Evolutionary conservation across 1,140 invertebrate genomes (phyloP).

Genomic region (Trachymyrmex septentrionalis): DNA sequence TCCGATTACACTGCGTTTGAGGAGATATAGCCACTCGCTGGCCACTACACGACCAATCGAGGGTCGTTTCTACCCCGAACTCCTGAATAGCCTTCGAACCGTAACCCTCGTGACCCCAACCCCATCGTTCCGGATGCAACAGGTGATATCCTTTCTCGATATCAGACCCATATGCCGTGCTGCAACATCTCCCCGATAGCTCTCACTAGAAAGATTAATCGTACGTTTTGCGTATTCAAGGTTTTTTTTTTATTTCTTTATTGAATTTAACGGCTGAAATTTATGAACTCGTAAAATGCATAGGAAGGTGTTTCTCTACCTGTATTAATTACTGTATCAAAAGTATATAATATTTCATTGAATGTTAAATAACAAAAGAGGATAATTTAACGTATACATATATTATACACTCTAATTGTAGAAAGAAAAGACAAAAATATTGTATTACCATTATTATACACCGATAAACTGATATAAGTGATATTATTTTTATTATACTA

Average conservation of each 20-base stretch:
- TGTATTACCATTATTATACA: background rate
- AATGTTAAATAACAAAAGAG: background rate
- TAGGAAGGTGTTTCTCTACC: background rate
- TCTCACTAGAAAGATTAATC: conserved; percentile 66
- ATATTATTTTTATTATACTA: background rate
- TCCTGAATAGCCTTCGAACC: conserved; percentile 85
- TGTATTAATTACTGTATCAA: conserved; percentile 9
- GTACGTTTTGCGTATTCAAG: conserved; percentile 49
- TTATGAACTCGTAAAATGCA: background rate
- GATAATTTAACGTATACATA: background rate
- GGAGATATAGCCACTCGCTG: conserved; percentile 81
- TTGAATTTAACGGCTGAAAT: conserved; percentile 12
- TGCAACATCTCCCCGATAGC: conserved; percentile 78
- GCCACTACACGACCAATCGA: conserved; percentile 82
- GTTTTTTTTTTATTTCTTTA: conserved; percentile 28
- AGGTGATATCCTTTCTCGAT: conserved; percentile 86
- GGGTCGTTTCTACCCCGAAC: conserved; percentile 83
- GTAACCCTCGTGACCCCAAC: conserved; percentile 83
- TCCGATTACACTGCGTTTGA: conserved; percentile 77
- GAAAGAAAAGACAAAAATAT: conserved; percentile 20
- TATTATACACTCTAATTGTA: background rate
- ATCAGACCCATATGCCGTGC: conserved; percentile 82
- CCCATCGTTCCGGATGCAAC: conserved; percentile 85
- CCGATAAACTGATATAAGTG: background rate
- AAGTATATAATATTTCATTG: conserved; percentile 1